Evolutionary conservation across 1,140 invertebrate species (phyloP).

Genomic region (Zaprionus kolodkinae): DNA sequence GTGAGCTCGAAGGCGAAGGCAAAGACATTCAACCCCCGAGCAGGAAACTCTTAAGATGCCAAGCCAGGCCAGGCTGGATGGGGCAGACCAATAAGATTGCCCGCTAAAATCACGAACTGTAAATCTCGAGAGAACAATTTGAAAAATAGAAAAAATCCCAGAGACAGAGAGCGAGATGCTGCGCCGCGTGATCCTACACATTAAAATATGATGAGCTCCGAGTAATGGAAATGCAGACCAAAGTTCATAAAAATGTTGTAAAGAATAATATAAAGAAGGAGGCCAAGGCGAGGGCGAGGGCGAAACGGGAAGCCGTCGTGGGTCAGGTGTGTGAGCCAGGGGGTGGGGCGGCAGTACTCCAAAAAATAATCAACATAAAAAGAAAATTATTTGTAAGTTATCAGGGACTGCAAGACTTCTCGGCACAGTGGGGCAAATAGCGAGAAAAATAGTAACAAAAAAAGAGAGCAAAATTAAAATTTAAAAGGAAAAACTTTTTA

Average conservation of each 20-base stretch:
- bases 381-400: slow-evolving; percentile 82
- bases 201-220: slow-evolving; percentile 79
- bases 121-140: slow-evolving; percentile 78
- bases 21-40: not conserved
- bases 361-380: slow-evolving; percentile 82
- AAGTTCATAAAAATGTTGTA: slow-evolving; percentile 81
- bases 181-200: slow-evolving; percentile 65
- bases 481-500: not conserved
- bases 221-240: slow-evolving; percentile 70
- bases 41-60: not conserved
- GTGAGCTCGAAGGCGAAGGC: not conserved
- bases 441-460: not conserved
- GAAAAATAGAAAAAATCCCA: slow-evolving; percentile 70
- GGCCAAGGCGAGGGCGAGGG: too few species aligned
- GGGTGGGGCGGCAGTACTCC: not conserved
- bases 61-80: not conserved
- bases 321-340: slow-evolving; percentile 49
- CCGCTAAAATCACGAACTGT: slow-evolving; percentile 74
- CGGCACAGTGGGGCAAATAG: slow-evolving; percentile 27
- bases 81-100: slow-evolving; percentile 48
- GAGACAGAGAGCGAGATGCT: slow-evolving; percentile 33
- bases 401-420: slow-evolving; percentile 59
- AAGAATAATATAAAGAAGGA: slow-evolving; percentile 40
- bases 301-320: not conserved
- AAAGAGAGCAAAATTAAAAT: not conserved